A percentile compares a stretch with the other conserved stretches of the same genome.
phyloP scores from a whole-genome alignment of 2,888 invertebrate genomes.

The Microdon myrmicae region DNA sequence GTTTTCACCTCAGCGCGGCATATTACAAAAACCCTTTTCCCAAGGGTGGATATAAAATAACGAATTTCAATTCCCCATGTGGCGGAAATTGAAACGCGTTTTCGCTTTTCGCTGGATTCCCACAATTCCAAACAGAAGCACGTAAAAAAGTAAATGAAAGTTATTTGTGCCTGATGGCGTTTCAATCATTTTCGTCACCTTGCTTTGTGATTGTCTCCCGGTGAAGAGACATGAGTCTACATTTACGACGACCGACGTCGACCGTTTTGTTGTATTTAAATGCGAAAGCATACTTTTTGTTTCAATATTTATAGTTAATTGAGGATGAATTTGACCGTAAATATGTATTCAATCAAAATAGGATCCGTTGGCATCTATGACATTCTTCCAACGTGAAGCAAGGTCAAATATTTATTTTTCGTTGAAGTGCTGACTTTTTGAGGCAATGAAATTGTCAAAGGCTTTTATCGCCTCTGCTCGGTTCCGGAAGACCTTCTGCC shows the following conservation, averaged over 20 bases:
- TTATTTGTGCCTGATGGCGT: constrained; percentile 28
- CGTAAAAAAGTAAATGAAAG: constrained; percentile 44
- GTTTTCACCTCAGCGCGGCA: too few species aligned
- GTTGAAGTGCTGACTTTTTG: too few species aligned
- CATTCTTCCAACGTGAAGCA: too few species aligned
- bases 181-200: constrained; percentile 27
- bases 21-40: constrained; percentile 16
- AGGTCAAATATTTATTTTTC: too few species aligned
- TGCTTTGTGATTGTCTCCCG: too few species aligned
- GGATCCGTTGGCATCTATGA: too few species aligned
- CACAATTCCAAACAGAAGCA: constrained; percentile 22
- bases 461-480: too few species aligned
- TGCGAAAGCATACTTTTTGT: constrained; percentile 36
- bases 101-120: constrained; percentile 27
- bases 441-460: too few species aligned
- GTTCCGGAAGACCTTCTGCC: too few species aligned
- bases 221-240: constrained; percentile 30
- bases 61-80: constrained; percentile 31
- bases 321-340: too few species aligned
- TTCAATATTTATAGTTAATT: too few species aligned
- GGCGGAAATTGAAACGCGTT: constrained; percentile 36
- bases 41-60: not conserved
- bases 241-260: constrained; percentile 23
- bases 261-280: constrained; percentile 25
- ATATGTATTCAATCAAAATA: too few species aligned